Conservation (phyloP, 2,888 invertebrate genomes). For the Sclerodermus sp. region DNA sequence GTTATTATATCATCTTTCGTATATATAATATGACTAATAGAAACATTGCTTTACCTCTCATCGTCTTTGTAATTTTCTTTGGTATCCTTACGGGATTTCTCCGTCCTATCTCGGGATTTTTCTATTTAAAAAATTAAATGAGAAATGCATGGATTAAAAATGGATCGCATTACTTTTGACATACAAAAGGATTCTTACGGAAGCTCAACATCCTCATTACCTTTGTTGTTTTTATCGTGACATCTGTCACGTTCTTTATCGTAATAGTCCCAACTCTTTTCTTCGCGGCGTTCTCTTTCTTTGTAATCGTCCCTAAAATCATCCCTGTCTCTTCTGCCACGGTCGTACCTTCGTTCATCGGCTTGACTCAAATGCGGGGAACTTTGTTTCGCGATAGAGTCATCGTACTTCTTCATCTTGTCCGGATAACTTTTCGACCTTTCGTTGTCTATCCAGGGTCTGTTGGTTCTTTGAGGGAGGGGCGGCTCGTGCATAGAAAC, state of each 20-base stretch:
- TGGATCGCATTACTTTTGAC: no score
- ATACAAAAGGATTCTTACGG: no score
- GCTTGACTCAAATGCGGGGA: not conserved
- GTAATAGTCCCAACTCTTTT: not conserved
- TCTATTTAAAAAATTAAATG: conserved; percentile 39
- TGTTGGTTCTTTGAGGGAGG: conserved; percentile 41
- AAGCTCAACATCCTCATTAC: no score
- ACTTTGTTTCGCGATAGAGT: not conserved
- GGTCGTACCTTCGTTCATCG: conserved; percentile 2
- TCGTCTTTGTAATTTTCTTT: conserved; percentile 47
- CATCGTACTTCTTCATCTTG: conserved; percentile 37
- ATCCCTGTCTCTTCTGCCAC: conserved; percentile 12
- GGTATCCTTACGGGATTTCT: conserved; percentile 48
- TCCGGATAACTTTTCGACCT: conserved; percentile 48
- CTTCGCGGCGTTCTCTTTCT: not conserved
- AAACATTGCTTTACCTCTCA: conserved; percentile 44
- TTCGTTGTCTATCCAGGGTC: conserved; percentile 51
- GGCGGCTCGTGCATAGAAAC: conserved; percentile 41
- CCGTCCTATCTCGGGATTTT: conserved; percentile 46
- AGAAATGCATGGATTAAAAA: not conserved
- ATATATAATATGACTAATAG: no score
- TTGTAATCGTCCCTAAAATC: not conserved
- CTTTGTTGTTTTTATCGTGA: no score
- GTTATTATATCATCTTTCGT: no score
- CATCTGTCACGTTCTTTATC: no score